Evolutionary conservation across 2,797 vertebrate genomes (phyloP).

Genomic region (Ctenopoma multispine): DNA sequence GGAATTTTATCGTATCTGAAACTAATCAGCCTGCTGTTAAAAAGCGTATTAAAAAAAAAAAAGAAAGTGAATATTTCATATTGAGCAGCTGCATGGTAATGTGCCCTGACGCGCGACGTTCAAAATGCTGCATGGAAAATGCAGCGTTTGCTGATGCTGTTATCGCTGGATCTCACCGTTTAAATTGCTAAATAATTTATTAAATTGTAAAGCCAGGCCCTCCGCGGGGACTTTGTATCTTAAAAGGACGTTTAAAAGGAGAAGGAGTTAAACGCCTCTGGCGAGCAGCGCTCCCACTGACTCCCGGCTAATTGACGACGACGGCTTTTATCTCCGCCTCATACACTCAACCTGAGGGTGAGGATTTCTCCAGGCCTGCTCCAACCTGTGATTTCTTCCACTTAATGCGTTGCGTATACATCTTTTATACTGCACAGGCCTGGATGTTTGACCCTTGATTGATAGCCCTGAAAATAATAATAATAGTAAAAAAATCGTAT

Average conservation of each 20-base stretch:
- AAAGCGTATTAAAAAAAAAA: background rate
- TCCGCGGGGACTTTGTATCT: constrained; percentile 84
- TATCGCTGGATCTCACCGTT: constrained; percentile 82
- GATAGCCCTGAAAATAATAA: constrained; percentile 54
- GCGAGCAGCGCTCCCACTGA: constrained; percentile 79
- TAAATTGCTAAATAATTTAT: constrained; percentile 88
- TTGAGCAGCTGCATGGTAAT: constrained; percentile 55
- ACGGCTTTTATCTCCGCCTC: constrained; percentile 79
- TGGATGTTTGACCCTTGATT: constrained; percentile 63
- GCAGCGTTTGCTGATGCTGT: constrained; percentile 55
- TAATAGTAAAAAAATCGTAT: constrained; percentile 22
- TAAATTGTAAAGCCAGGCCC: constrained; percentile 77
- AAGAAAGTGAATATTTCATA: background rate
- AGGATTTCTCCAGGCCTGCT: constrained; percentile 55
- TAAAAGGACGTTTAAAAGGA: constrained; percentile 85
- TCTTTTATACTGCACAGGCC: constrained; percentile 36
- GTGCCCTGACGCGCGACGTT: constrained; percentile 49
- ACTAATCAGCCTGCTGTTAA: background rate
- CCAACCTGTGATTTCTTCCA: constrained; percentile 66
- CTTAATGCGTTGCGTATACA: constrained; percentile 50
- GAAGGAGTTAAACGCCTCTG: constrained; percentile 82
- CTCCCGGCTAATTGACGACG: constrained; percentile 82
- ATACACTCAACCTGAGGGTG: constrained; percentile 73
- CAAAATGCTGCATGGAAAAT: constrained; percentile 62
- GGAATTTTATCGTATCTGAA: background rate